Base-by-base conservation (phyloP, 2,888 invertebrate genomes). In the Luperina testacea region DNA sequence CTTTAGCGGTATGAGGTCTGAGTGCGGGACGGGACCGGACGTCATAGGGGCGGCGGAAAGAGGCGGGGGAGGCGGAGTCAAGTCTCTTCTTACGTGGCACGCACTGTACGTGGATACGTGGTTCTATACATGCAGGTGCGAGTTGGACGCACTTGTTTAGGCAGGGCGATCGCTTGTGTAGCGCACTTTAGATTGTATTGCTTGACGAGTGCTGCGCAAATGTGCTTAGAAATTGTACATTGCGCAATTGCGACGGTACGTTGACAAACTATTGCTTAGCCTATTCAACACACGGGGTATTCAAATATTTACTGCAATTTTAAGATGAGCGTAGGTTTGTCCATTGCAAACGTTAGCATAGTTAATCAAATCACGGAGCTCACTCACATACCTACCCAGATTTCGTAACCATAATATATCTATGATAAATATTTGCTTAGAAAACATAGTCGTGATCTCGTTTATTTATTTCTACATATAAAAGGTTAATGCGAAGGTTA, bases 401-500 rank as follows among this genome's bases (percentile, higher is more conserved):
- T 78, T 68, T 72, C 86, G 78, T 61, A 82, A 82, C 59, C 59
- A 59, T 11, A 51, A 27, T 32, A n/a, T 38, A 42, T 67, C 9
- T 48, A 57, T 64, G 64, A n/a, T 65, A 72, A 74, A 72, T 86
- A 82, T 86, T 86, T 82, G 86, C 27, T 69, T 27, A 64, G 64
- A 64, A 74, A 74, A 73, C 63, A 63, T 69, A 38, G 82, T 63
- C 32, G 63, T 65, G 83, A 63, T 86, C 51, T 75, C 51, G 27
- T 45, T 75, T 53, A 63, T 57, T 42, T 32, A 64, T 69, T 45
- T 85, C 27, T 74, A 71, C 38, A 74, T 77, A 73, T 45, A 67
- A 85, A 83, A 83, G 83, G 82, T 85, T 83, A 81, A 77, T 72
- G n/a, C 7, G 45, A 76, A 83, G 85, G 86, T 85, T 77, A 81